Evolutionary conservation across 2,888 invertebrate species (phyloP), one percentile per base, ranked within the genome.

Genomic region (Drosophila conformis): DNA sequence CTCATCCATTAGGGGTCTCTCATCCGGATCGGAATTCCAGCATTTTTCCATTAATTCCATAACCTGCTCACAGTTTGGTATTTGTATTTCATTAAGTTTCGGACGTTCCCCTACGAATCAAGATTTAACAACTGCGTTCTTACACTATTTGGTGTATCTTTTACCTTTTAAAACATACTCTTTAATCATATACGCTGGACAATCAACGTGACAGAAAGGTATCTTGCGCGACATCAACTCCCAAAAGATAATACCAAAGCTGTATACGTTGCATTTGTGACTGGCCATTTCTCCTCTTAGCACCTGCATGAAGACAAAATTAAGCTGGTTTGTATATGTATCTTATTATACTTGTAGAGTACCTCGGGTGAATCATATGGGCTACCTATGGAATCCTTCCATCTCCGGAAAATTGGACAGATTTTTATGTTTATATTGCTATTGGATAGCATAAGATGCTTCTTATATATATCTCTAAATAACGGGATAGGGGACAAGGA

Each of bases 231-330:
- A 18, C 36, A 63, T 36, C 10, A 63, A 3, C 25, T 63, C 63
- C 63, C 56, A 56, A 21, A 49, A 21, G 4, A 49, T 38, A 52
- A 42, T 42, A 33, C 53, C 61, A 46, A 62, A 62, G 15, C 40
- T 38, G 15, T 33, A 51, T 5, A 61, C 49, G 38, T 61, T 40
- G 51, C 48, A 48, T 42, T 57, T 25, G 52, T 21, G 33, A 21
- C 31, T 33, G 38, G 10, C 18, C 5, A 27, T 27, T 29, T 29
- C 11, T 4, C 18, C 7, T 13, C 6, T 29, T 11, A 38, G 13
- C 2, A 36, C 11, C 52, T 52, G 52, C 52, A 33, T 52, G 6
- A 29, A 51, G 6, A n/a, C 33, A 31, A 33, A 18, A 48, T 15
- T 7, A n/a, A 31, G 11, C 11, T 31, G 10, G 29, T n/a, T 25